A percentile compares a stretch with the other conserved stretches of the same genome.
These are phyloP conservation scores for Puntigrus tetrazona DNA, from an alignment of 2,113 vertebrate species.

Conservation along the genomic window DNA sequence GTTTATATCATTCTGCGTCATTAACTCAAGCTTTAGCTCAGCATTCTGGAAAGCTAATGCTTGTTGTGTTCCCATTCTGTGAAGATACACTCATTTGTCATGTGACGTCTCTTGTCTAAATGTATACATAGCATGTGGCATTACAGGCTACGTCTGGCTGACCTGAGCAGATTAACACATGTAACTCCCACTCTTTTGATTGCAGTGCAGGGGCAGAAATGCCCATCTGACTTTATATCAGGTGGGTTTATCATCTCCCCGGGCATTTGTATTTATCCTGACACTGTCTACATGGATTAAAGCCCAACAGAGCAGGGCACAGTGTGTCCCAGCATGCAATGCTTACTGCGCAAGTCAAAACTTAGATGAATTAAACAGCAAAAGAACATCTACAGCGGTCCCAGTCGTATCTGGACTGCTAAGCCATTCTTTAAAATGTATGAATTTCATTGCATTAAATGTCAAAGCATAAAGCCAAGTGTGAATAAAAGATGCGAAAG, in stretches of 20 bases:
- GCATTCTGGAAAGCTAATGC: not conserved
- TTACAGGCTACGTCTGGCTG: not conserved
- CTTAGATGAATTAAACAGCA: not conserved
- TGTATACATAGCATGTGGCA: not conserved
- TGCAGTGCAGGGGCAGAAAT: not conserved
- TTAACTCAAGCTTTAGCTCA: not conserved
- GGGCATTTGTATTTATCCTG: not conserved
- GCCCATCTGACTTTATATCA: not conserved
- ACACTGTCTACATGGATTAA: slow-evolving; percentile 21
- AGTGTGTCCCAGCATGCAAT: not conserved
- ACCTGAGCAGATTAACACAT: slow-evolving; percentile 1
- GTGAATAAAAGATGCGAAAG: not conserved
- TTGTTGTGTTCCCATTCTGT: not conserved
- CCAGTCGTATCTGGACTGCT: not conserved
- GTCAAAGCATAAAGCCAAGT: not conserved
- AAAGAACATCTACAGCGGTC: not conserved
- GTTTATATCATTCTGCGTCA: not conserved
- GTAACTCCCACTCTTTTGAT: not conserved
- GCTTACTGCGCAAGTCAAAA: not conserved
- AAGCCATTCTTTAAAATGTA: not conserved
- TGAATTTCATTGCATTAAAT: not conserved
- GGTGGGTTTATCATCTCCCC: not conserved
- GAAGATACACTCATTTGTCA: not conserved
- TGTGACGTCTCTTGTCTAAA: not conserved
- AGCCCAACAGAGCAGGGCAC: not conserved